Conservation (phyloP, 2,113 vertebrate genomes). For the Notarius lentiginosus region DNA sequence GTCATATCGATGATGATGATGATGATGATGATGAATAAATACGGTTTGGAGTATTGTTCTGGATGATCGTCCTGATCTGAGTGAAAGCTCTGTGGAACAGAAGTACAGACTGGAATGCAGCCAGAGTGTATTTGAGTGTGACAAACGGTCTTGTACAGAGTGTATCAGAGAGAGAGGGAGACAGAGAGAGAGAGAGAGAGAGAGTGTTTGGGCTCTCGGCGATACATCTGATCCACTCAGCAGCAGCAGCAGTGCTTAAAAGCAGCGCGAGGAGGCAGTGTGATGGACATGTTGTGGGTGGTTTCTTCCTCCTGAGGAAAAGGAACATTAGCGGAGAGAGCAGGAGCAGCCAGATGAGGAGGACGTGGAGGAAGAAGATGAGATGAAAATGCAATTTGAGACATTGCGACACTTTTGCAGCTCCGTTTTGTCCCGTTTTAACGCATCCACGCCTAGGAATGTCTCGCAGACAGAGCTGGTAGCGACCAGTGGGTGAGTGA, state of each 20-base stretch:
- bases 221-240: conserved; percentile 28
- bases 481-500: conserved; percentile 89
- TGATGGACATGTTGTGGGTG: conserved; percentile 64
- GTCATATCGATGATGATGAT: not conserved
- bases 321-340: conserved; percentile 30
- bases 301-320: conserved; percentile 43
- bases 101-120: conserved; percentile 18
- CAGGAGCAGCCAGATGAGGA: not conserved
- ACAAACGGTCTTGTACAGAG: conserved; percentile 25
- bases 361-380: conserved; percentile 49
- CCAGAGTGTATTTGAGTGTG: conserved; percentile 28
- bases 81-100: not conserved
- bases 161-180: conserved; percentile 8
- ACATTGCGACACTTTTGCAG: conserved; percentile 99
- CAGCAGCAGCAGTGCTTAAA: conserved; percentile 59
- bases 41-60: not conserved
- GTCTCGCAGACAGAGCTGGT: conserved; percentile 95
- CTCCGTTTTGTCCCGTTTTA: conserved; percentile 99
- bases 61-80: not conserved
- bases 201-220: not conserved
- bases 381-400: conserved; percentile 98
- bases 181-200: not conserved
- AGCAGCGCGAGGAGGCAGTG: conserved; percentile 74
- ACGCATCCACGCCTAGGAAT: conserved; percentile 94
- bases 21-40: not conserved